Base-by-base conservation (phyloP, 2,113 vertebrate genomes). In the Fregata magnificens region DNA sequence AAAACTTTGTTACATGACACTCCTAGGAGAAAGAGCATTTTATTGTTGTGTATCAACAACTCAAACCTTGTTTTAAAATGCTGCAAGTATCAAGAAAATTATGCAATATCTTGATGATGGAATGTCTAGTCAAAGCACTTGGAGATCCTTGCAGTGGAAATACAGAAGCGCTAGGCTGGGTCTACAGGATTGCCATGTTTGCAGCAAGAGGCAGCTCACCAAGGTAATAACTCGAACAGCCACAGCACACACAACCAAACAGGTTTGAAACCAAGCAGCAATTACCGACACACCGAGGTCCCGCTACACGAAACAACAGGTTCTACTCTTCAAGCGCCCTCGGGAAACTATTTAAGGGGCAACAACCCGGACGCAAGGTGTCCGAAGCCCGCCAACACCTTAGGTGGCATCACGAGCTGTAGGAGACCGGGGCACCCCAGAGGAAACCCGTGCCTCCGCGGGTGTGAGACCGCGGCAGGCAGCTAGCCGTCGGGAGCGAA, bases 1-100 rank as follows among this genome's bases (percentile, higher is more conserved):
- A 95, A 97, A 55, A 29, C 98, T 62, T 97, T 85, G 86, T 93
- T 86, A 88, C 82, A 86, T 96, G 62, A 95, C 97, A 74, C 31
- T 45, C 70, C 96, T 96, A 82, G 16, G 22, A 91, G 19, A 89
- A 84, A 90, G 21, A 24, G 72, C 13, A 52, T 50, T 90, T 67
- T 36, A 56, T 9, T 53, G 11, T 62, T 66, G 53, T 25, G 11
- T 6, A 78, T 34, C 16, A 58, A 32, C 58, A 42, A 42, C 18
- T 47, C 34, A 8, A 66, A 31, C 16, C 2, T 10, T 16, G 25
- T 20, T 28, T 86, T 86, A 0, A 69, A 89, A 69, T 10, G 5
- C 8, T 67, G 28, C 45, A 55, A 21, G 4, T 26, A 74, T 2
- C 31, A 31, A 42, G 7, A 50, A 44, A 44, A 34, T 10, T 1